Evolutionary conservation across 2,113 vertebrate genomes (phyloP).

Genomic region (Benitochromis conjunctus): DNA sequence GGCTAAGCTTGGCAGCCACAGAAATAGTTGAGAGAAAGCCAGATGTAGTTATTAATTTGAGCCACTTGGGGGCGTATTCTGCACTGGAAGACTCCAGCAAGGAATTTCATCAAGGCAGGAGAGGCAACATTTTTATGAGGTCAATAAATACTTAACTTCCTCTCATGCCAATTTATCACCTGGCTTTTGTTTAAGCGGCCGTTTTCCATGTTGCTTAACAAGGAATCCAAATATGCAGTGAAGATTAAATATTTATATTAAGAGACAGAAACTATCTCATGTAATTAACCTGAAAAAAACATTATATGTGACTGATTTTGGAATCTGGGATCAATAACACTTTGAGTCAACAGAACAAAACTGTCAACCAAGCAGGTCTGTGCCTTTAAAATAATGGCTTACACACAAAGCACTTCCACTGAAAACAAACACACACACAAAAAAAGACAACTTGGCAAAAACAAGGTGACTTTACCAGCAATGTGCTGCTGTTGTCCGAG

Average conservation of each 20-base stretch:
- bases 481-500: slow-evolving; percentile 62
- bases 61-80: slow-evolving; percentile 45
- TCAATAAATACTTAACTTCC: slow-evolving; percentile 74
- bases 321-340: neutral
- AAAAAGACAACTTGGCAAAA: slow-evolving; percentile 65
- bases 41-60: neutral
- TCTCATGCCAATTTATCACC: slow-evolving; percentile 67
- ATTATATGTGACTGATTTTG: neutral
- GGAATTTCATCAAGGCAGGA: slow-evolving; percentile 54
- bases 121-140: slow-evolving; percentile 69
- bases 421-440: neutral
- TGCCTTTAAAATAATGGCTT: slow-evolving; percentile 34
- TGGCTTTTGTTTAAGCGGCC: slow-evolving; percentile 59
- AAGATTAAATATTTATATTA: slow-evolving; percentile 3
- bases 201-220: slow-evolving; percentile 43
- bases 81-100: slow-evolving; percentile 40
- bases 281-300: neutral
- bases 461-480: slow-evolving; percentile 66
- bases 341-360: slow-evolving; percentile 11
- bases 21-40: slow-evolving; percentile 1
- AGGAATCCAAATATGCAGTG: slow-evolving; percentile 21
- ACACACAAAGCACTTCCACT: slow-evolving; percentile 27
- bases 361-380: slow-evolving; percentile 21
- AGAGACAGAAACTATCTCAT: neutral
- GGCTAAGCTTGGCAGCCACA: slow-evolving; percentile 34